phyloP scores from a whole-genome alignment of 2,113 vertebrate genomes.

The Pseudopipra pipra region DNA sequence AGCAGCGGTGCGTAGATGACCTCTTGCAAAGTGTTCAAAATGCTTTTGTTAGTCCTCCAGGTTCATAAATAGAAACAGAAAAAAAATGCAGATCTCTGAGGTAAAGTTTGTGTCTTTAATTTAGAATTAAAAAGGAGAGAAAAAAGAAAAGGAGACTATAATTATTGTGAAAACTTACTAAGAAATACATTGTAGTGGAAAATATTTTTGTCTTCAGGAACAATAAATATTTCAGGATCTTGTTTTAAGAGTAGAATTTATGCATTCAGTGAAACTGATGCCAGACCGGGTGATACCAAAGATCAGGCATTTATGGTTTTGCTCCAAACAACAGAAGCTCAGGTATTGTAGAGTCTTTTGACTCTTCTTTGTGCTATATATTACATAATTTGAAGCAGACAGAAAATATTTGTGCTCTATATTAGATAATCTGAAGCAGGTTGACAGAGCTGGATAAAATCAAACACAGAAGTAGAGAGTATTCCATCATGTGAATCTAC shows the following conservation, averaged over 20 bases:
- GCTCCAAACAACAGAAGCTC: background rate
- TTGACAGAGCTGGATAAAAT: background rate
- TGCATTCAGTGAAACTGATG: conserved; percentile 11
- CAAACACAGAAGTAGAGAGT: background rate
- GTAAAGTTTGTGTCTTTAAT: background rate
- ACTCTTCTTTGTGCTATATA: background rate
- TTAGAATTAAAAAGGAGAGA: background rate
- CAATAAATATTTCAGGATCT: background rate
- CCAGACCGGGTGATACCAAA: background rate
- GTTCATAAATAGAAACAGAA: background rate
- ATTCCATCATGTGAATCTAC: background rate
- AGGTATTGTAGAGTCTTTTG: background rate
- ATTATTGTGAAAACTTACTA: background rate
- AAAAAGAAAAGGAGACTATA: background rate
- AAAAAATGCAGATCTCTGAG: background rate
- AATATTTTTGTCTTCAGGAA: background rate
- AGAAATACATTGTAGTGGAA: background rate
- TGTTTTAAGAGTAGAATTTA: background rate
- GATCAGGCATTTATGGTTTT: background rate
- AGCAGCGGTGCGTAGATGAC: background rate
- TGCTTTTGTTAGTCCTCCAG: background rate
- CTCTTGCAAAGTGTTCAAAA: background rate
- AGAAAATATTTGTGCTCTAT: background rate
- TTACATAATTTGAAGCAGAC: background rate
- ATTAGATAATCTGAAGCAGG: background rate